phyloP scores from a whole-genome alignment of 2,797 vertebrate genomes.

The Diplodus puntazzo region DNA sequence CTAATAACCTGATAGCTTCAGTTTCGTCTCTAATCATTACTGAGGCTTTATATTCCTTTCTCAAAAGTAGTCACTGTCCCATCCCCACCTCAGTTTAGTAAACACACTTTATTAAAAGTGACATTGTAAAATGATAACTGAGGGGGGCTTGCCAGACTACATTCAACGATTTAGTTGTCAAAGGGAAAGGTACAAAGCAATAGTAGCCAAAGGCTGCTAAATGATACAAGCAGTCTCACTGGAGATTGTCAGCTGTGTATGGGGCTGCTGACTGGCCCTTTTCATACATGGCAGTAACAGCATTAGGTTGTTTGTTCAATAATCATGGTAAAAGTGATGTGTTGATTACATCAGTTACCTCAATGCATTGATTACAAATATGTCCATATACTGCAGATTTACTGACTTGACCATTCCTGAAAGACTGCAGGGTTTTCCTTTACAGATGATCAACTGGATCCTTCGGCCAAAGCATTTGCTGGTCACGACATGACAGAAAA shows the following conservation, averaged over 20 bases:
- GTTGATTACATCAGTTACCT: constrained; percentile 6
- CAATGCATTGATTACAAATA: background rate
- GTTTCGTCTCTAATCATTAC: background rate
- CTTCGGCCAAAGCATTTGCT: constrained; percentile 9
- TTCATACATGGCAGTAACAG: background rate
- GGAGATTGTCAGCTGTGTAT: constrained; percentile 19
- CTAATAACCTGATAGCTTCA: background rate
- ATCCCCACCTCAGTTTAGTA: background rate
- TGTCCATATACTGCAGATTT: background rate
- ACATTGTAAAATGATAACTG: constrained; percentile 22
- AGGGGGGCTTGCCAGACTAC: constrained; percentile 36
- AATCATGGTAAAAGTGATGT: background rate
- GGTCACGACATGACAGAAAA: background rate
- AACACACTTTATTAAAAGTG: constrained; percentile 9
- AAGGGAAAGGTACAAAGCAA: constrained; percentile 18
- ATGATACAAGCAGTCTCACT: constrained; percentile 26
- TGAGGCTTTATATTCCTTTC: background rate
- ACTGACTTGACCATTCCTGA: background rate
- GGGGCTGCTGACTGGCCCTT: constrained; percentile 12
- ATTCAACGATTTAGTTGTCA: constrained; percentile 34
- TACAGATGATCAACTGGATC: background rate
- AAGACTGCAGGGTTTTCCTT: background rate
- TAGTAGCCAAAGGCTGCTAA: constrained; percentile 25
- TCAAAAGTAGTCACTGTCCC: background rate
- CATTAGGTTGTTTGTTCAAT: background rate